phyloP scores from a whole-genome alignment of 2,797 vertebrate genomes.

The Eulemur mongoz region DNA sequence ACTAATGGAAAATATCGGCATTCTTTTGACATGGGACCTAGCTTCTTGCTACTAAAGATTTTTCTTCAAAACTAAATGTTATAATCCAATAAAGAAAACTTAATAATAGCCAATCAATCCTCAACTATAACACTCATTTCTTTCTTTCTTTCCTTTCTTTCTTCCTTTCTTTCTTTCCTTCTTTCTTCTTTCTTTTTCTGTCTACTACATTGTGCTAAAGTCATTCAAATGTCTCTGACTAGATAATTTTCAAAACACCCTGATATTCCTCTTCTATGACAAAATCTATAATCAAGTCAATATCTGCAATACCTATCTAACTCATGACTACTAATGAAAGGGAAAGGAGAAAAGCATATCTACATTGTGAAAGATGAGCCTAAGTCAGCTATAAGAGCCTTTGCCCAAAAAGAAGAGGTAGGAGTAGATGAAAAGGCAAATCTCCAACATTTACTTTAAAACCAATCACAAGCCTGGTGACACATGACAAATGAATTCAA shows the following conservation, averaged over 20 bases:
- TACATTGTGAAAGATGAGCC: background rate
- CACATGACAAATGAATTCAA: background rate
- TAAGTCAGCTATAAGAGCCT: background rate
- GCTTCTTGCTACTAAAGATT: background rate
- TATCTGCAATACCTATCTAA: background rate
- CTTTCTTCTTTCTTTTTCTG: background rate
- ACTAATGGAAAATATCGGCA: background rate
- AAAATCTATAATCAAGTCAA: background rate
- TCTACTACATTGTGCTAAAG: background rate
- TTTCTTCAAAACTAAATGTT: conserved; percentile 6
- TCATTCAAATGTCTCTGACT: background rate
- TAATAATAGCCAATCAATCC: background rate
- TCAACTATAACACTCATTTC: background rate
- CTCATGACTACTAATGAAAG: background rate
- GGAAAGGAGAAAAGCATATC: background rate
- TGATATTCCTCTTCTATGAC: background rate
- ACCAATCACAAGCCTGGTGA: background rate
- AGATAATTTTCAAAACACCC: conserved; percentile 23
- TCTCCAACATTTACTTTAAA: conserved; percentile 19
- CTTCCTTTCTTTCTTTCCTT: background rate
- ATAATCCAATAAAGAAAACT: conserved; percentile 28
- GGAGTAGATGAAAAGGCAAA: background rate
- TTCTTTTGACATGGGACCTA: background rate
- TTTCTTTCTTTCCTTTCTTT: background rate
- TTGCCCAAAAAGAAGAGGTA: background rate